Percentiles rank a stretch among this genome's conserved stretches.
phyloP scores from a whole-genome alignment of 1,140 invertebrate species.

The Lethocerus indicus region DNA sequence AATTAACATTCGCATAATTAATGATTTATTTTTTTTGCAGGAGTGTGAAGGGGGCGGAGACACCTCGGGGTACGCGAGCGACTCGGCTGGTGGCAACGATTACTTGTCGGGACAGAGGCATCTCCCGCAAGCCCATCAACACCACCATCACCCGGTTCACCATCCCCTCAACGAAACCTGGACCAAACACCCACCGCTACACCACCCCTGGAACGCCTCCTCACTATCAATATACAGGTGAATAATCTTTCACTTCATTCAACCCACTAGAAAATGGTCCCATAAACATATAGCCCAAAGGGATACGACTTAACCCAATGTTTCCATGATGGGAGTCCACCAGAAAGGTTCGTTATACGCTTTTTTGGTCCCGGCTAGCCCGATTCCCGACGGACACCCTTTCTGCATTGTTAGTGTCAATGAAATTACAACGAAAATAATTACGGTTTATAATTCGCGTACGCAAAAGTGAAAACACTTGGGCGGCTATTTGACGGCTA shows the following conservation, averaged over 20 bases:
- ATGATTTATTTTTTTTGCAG: background rate
- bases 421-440: too few species aligned
- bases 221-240: background rate
- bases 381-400: too few species aligned
- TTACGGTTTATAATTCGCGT: too few species aligned
- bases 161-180: background rate
- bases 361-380: too few species aligned
- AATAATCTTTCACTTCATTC: background rate
- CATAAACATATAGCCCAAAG: too few species aligned
- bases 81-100: slow-evolving; percentile 29
- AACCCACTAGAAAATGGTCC: background rate
- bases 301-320: too few species aligned
- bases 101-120: slow-evolving; percentile 24
- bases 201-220: background rate
- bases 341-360: too few species aligned
- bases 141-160: background rate
- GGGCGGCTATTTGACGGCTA: too few species aligned
- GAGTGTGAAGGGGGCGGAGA: slow-evolving; percentile 41
- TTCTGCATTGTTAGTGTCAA: too few species aligned
- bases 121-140: slow-evolving; percentile 15
- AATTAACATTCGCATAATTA: background rate
- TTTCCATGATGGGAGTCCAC: too few species aligned
- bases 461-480: too few species aligned
- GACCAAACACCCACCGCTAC: background rate
- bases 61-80: slow-evolving; percentile 53